Evolutionary conservation across 2,113 vertebrate genomes (phyloP), one percentile per base, ranked within the genome.

Genomic region (Thomomys bottae): DNA sequence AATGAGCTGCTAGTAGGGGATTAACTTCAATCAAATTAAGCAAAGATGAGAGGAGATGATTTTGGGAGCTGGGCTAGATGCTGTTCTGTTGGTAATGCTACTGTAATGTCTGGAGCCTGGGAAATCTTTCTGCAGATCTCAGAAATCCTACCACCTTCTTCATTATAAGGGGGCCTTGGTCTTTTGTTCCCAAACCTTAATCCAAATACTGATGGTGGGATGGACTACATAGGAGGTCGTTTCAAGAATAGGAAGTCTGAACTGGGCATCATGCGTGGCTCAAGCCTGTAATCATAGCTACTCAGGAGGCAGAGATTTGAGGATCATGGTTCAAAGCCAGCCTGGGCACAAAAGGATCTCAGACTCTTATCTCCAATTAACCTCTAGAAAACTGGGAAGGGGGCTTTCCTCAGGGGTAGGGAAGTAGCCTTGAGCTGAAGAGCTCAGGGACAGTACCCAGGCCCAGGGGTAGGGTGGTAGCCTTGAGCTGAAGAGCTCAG

Each of bases 1-100:
- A 91, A 94, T 83, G 77, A 91, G 42, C 64, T 93, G 88, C 91
- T 66, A 89, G 54, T 61, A 40, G 68, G 38, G 18, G 70, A 66
- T 88, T 82, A 78, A 87, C 61, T 32, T 90, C 42, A 36, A 0
- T 89, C 72, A 93, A 72, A 64, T 45, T n/a, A 3, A 63, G 5
- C 30, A 20, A 54, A 32, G 61, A 59, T 70, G 30, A 90, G 85
- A 8, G 28, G 59, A 7, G 40, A 40, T 67, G 20, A 15, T 17
- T 30, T 4, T 28, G 36, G 17, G 49, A 17, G 49, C 24, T 36
- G 36, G 57, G 72, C 57, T 26, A 0, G 26, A 17, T 7, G 23
- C 38, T 57, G 14, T 34, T 32, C 61, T 61, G 30, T 45, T n/a
- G 45, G 76, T 45, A 70, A 61, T n/a, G 2, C 63, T 57, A 4